These are phyloP conservation scores for Balanococcus diminutus DNA, from an alignment of 2,888 invertebrate genomes.

Conservation along the genomic window DNA sequence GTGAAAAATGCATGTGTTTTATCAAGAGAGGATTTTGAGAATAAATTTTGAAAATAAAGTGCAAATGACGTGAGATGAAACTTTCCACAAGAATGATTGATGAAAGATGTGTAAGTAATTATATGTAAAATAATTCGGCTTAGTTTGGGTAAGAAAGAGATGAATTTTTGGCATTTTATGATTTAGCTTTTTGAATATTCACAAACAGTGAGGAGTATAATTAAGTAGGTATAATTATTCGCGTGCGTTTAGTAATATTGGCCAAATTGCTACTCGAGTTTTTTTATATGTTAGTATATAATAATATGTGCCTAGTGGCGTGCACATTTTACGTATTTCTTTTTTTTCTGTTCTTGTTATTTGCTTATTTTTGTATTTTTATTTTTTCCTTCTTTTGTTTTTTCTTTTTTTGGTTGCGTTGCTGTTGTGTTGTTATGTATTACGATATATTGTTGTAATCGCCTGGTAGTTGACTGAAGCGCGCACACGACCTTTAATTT, in stretches of 20 bases:
- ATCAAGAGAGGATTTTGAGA: neutral
- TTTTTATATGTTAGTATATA: neutral
- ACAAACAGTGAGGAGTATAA: neutral
- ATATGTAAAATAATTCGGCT: neutral
- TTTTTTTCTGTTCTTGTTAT: conserved; percentile 54
- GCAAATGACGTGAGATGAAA: neutral
- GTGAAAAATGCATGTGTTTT: neutral
- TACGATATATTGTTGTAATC: conserved; percentile 23
- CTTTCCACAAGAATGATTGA: neutral
- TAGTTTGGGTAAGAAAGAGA: neutral
- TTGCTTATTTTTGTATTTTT: conserved; percentile 56
- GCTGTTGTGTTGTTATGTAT: conserved; percentile 48
- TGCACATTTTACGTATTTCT: neutral
- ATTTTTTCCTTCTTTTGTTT: conserved; percentile 56
- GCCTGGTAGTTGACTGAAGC: conserved; percentile 49
- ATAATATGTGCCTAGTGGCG: no score
- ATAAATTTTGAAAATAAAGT: no score
- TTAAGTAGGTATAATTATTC: neutral
- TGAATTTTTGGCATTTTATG: neutral
- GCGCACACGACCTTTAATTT: neutral
- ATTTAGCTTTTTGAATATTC: neutral
- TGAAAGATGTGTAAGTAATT: neutral
- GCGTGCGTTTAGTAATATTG: neutral
- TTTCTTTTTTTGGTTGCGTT: conserved; percentile 51
- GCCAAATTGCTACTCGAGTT: neutral